Evolutionary conservation across 2,113 vertebrate species (phyloP).

Genomic region (Macquaria ambigua): DNA sequence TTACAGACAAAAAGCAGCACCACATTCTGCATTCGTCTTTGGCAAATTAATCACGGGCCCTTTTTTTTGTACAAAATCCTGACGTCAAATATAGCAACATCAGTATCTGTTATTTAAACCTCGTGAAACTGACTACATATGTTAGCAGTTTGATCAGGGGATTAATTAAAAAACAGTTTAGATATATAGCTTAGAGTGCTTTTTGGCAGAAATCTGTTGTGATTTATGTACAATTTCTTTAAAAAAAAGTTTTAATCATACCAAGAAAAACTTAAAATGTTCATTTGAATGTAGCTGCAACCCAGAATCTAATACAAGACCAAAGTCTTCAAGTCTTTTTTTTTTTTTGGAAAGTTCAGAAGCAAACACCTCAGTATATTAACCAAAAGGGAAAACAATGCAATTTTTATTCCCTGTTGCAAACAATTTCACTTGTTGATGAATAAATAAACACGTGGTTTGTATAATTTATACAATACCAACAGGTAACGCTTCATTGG

Average conservation of each 20-base stretch:
- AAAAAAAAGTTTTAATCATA: background rate
- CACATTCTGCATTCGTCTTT: background rate
- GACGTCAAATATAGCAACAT: background rate
- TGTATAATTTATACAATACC: background rate
- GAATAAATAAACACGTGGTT: background rate
- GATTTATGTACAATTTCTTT: background rate
- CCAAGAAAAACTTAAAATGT: background rate
- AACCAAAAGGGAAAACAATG: background rate
- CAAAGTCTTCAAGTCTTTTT: background rate
- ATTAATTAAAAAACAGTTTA: background rate
- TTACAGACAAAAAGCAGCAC: background rate
- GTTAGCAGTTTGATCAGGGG: background rate
- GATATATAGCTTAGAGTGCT: background rate
- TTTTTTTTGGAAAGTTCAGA: background rate
- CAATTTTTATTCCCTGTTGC: background rate
- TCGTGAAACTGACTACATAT: background rate
- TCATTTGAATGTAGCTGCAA: background rate
- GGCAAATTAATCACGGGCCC: background rate
- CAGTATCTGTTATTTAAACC: background rate
- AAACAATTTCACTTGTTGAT: background rate
- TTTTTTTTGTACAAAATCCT: background rate
- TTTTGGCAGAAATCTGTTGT: background rate
- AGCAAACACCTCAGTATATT: background rate
- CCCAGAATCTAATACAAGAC: background rate
- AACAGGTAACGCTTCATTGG: constrained; percentile 19